Conservation (phyloP, 1,140 invertebrate species). For the Aricia agestis region DNA sequence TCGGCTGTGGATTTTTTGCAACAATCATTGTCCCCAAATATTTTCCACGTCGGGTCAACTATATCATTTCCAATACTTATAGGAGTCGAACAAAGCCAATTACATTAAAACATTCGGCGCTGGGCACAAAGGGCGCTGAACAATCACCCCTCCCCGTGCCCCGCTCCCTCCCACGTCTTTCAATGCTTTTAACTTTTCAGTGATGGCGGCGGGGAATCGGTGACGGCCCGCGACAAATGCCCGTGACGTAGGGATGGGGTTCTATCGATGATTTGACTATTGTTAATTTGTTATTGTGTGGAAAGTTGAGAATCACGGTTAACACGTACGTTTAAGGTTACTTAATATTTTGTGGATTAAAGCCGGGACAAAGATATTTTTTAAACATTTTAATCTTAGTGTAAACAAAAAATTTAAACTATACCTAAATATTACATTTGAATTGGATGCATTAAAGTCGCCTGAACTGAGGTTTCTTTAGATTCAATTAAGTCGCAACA, state of each 20-base stretch:
- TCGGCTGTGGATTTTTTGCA: too few species aligned
- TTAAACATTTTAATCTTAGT: too few species aligned
- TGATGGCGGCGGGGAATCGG: conserved; percentile 65
- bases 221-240: conserved; percentile 70
- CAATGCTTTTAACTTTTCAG: conserved; percentile 75
- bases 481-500: too few species aligned
- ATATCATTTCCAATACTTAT: background rate
- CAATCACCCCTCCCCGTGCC: conserved; percentile 51
- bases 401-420: too few species aligned
- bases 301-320: background rate
- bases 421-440: too few species aligned
- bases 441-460: too few species aligned
- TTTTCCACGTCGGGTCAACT: background rate
- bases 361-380: too few species aligned
- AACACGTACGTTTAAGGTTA: too few species aligned
- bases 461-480: too few species aligned
- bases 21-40: background rate
- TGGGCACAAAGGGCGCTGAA: conserved; percentile 65
- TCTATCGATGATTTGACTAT: conserved; percentile 25
- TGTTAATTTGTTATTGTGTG: background rate
- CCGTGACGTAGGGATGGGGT: conserved; percentile 53
- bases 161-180: conserved; percentile 54
- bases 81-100: conserved; percentile 69
- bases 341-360: too few species aligned
- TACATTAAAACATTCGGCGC: conserved; percentile 73